Conservation (phyloP, 2,888 invertebrate species). For the Saturnia pavonia region DNA sequence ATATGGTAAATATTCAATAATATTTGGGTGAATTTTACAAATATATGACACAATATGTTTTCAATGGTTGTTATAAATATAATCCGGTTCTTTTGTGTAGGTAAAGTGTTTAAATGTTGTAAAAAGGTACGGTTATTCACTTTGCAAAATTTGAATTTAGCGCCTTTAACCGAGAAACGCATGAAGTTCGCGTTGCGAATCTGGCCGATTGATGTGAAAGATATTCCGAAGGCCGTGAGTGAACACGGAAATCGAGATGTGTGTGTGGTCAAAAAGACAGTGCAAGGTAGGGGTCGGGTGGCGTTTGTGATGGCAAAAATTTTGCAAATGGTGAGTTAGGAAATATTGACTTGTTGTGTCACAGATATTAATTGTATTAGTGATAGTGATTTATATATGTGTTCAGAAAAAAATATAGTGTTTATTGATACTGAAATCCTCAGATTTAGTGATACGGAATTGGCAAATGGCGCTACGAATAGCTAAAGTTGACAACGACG, state of each 20-base stretch:
- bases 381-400: conserved; percentile 71
- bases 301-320: conserved; percentile 90
- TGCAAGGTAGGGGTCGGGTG: conserved; percentile 90
- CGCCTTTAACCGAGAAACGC: conserved; percentile 70
- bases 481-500: conserved; percentile 81
- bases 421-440: conserved; percentile 70
- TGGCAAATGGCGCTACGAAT: conserved; percentile 82
- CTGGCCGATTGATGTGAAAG: conserved; percentile 84
- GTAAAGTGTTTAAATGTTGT: neutral
- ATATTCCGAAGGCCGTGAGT: conserved; percentile 86
- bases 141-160: conserved; percentile 71
- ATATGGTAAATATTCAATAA: conserved; percentile 28
- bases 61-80: neutral
- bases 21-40: neutral
- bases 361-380: conserved; percentile 60
- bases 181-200: conserved; percentile 83
- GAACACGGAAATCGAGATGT: conserved; percentile 83
- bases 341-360: conserved; percentile 68
- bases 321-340: conserved; percentile 89
- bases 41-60: neutral
- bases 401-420: conserved; percentile 66
- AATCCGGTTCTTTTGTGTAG: neutral
- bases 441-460: conserved; percentile 76
- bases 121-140: conserved; percentile 6
- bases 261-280: conserved; percentile 85